Percentiles rank a stretch among this genome's conserved stretches.
Evolutionary conservation across 1,140 invertebrate genomes (phyloP).

Genomic region (Drosophila leontia): DNA sequence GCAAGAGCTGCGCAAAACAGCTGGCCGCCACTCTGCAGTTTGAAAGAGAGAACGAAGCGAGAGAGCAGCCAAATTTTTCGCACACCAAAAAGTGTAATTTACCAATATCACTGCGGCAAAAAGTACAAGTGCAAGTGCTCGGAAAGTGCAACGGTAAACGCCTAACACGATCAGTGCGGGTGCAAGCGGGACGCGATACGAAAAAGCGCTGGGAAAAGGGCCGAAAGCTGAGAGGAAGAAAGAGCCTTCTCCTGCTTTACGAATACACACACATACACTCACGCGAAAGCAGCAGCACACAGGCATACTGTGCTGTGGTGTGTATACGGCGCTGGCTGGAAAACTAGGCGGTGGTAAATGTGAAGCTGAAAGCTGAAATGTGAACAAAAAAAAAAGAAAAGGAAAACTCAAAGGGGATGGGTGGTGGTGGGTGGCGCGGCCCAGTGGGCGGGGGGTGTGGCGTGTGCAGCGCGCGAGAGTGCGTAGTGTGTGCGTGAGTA

Average conservation of each 20-base stretch:
- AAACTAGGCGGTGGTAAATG: constrained; percentile 81
- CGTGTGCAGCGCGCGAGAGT: constrained; percentile 60
- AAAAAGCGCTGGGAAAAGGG: constrained; percentile 23
- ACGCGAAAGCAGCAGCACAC: constrained; percentile 29
- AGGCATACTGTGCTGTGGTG: constrained; percentile 45
- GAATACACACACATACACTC: constrained; percentile 17
- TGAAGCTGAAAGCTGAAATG: constrained; percentile 56
- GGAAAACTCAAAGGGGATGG: constrained; percentile 64
- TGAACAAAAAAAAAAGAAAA: constrained; percentile 51
- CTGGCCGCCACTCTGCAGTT: constrained; percentile 49
- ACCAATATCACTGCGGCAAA: constrained; percentile 51
- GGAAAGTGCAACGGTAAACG: constrained; percentile 68
- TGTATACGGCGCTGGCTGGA: constrained; percentile 77
- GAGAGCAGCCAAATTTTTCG: constrained; percentile 71
- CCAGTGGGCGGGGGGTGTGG: constrained; percentile 49
- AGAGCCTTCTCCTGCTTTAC: constrained; percentile 45
- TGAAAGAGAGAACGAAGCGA: constrained; percentile 74
- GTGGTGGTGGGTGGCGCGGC: constrained; percentile 36
- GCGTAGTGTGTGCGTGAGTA: constrained; percentile 59
- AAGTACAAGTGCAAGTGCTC: constrained; percentile 63
- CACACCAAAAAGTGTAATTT: constrained; percentile 74
- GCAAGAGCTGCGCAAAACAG: constrained; percentile 25
- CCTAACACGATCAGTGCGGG: constrained; percentile 26
- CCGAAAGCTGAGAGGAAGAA: constrained; percentile 18
- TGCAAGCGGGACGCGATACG: constrained; percentile 7